These are phyloP conservation scores for Lepilemur septentrionalis DNA, from an alignment of 2,797 vertebrate species.

Conservation along the genomic window DNA sequence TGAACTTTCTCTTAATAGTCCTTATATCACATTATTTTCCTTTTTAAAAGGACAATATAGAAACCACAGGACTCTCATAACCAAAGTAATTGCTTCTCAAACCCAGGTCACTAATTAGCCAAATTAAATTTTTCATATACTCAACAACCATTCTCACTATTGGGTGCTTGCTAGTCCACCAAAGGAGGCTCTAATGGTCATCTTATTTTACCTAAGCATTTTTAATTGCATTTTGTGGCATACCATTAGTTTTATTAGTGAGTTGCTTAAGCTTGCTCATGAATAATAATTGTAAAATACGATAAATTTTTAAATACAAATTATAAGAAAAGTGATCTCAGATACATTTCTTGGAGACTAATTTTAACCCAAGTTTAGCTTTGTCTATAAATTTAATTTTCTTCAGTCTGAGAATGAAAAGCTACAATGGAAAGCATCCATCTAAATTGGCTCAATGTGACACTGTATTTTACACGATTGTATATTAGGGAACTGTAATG, in stretches of 20 bases:
- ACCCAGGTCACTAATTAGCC: slow-evolving; percentile 38
- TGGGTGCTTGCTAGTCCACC: neutral
- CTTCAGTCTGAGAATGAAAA: neutral
- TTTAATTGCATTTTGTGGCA: slow-evolving; percentile 55
- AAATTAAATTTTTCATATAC: slow-evolving; percentile 8
- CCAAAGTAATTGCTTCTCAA: slow-evolving; percentile 58
- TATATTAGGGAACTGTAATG: neutral
- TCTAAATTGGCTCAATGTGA: neutral
- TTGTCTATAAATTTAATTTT: slow-evolving; percentile 21
- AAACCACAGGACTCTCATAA: slow-evolving; percentile 60
- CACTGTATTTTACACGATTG: neutral
- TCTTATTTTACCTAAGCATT: slow-evolving; percentile 46
- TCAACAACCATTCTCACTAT: neutral
- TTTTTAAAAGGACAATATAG: slow-evolving; percentile 60
- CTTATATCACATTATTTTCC: slow-evolving; percentile 59
- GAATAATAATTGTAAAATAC: slow-evolving; percentile 67
- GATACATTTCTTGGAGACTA: slow-evolving; percentile 34
- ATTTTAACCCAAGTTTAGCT: slow-evolving; percentile 43
- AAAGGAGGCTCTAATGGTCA: slow-evolving; percentile 46
- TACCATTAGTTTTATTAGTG: slow-evolving; percentile 63
- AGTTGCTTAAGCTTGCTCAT: slow-evolving; percentile 53
- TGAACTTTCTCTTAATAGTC: slow-evolving; percentile 42
- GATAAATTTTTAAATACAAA: slow-evolving; percentile 65
- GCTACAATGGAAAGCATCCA: neutral
- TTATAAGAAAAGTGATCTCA: slow-evolving; percentile 45